Evolutionary conservation across 2,888 invertebrate species (phyloP), one percentile per base, ranked within the genome.

Genomic region (Syrphus vitripennis): DNA sequence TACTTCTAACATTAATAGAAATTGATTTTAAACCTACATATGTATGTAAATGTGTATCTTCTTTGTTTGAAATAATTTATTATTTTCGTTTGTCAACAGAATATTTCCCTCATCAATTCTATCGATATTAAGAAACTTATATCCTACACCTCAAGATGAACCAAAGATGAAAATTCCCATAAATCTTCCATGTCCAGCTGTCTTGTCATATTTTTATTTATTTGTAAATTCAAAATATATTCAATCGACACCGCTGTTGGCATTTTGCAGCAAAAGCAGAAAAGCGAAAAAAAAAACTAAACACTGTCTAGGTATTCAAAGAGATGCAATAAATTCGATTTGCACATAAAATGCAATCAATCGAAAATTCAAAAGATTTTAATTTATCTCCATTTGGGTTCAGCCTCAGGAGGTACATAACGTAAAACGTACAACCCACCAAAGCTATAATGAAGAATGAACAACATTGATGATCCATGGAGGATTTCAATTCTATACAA

Each of bases 301-400:
- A n/a, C 24, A 14, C 3, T 19, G 5, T 14, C 34, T 5, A 9
- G 19, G 21, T 21, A 61, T 45, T 40, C 40, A 55, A 63, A 55
- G 45, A 63, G 16, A 53, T 55, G 53, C 63, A 71, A 63, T 55
- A 61, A 78, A 71, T 79, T 67, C 59, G n/a, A 74, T 74, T 48
- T 45, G 48, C 37, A 48, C 37, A 59, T 59, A 81, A 19, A 65
- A 45, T 48, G 48, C 72, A 53, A 74, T 55, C 69, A 72, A 55
- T 72, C 59, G 83, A 61, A 67, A 59, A 72, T 69, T 69, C 16
- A 61, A 59, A 74, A 72, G 79, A 83, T 79, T 78, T 48, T 48
- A 65, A 83, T 78, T 83, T 69, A 37, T 72, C 29, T 45, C 26
- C 45, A 67, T 42, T 34, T 67, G 53, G 4, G 45, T 26, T 16